Conservation (phyloP, 2,888 invertebrate genomes). For the Salticus scenicus region DNA sequence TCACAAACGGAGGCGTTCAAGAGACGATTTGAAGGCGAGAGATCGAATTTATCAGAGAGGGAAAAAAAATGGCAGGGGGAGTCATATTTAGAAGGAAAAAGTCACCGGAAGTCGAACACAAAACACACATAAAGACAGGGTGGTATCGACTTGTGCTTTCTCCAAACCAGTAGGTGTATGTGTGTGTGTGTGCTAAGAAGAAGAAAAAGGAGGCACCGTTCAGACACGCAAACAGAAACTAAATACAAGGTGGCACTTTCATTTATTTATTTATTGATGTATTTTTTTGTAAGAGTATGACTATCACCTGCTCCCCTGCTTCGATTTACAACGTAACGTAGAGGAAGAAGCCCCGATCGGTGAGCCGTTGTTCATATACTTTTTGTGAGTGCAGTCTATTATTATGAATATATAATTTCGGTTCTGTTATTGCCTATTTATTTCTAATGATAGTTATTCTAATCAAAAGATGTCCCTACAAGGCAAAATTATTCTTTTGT, state of each 20-base stretch:
- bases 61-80: not conserved
- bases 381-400: too few species aligned
- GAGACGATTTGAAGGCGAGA: too few species aligned
- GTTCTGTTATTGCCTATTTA: too few species aligned
- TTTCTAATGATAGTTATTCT: too few species aligned
- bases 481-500: too few species aligned
- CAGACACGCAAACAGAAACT: slow-evolving; percentile 30
- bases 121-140: slow-evolving; percentile 18
- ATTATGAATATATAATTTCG: too few species aligned
- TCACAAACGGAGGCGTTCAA: too few species aligned
- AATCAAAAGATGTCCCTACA: too few species aligned
- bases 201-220: not conserved
- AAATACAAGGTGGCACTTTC: not conserved
- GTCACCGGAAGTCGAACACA: slow-evolving; percentile 17
- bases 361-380: too few species aligned
- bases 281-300: not conserved
- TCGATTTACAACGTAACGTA: too few species aligned
- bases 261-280: not conserved
- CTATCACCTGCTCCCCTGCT: not conserved
- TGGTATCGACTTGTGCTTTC: slow-evolving; percentile 29
- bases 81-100: slow-evolving; percentile 1
- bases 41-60: too few species aligned
- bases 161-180: slow-evolving; percentile 9
- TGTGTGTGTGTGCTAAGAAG: slow-evolving; percentile 3
- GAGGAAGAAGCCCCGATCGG: too few species aligned